phyloP scores from a whole-genome alignment of 2,113 vertebrate genomes.

The Megaceryle torquata region DNA sequence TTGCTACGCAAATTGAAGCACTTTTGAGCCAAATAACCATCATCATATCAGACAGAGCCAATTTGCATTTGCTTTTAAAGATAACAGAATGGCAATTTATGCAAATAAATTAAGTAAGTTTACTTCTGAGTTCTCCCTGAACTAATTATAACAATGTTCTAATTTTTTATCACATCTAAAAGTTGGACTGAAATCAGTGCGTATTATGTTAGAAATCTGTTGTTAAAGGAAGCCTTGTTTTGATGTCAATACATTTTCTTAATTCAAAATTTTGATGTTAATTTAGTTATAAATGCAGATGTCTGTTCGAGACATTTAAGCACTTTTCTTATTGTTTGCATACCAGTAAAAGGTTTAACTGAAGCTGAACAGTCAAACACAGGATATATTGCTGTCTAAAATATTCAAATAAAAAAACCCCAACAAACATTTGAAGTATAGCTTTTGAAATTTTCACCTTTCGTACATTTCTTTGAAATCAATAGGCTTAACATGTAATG shows the following conservation, averaged over 20 bases:
- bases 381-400: conserved; percentile 20
- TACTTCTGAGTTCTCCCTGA: conserved; percentile 86
- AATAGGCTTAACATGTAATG: neutral
- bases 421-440: neutral
- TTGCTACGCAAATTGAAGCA: conserved; percentile 88
- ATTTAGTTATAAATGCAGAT: conserved; percentile 72
- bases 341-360: conserved; percentile 67
- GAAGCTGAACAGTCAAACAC: conserved; percentile 69
- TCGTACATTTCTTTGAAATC: conserved; percentile 16
- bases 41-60: conserved; percentile 85
- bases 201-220: conserved; percentile 70
- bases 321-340: conserved; percentile 50
- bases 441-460: conserved; percentile 40
- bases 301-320: conserved; percentile 67
- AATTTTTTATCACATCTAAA: conserved; percentile 78
- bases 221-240: conserved; percentile 71
- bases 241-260: conserved; percentile 71
- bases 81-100: conserved; percentile 88
- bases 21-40: conserved; percentile 88
- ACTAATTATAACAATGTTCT: conserved; percentile 86
- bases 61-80: conserved; percentile 87
- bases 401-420: neutral
- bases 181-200: conserved; percentile 76
- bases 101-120: conserved; percentile 89
- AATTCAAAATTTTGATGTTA: conserved; percentile 77